Base-by-base conservation (phyloP, 2,888 invertebrate genomes). In the Eupithecia tripunctaria region DNA sequence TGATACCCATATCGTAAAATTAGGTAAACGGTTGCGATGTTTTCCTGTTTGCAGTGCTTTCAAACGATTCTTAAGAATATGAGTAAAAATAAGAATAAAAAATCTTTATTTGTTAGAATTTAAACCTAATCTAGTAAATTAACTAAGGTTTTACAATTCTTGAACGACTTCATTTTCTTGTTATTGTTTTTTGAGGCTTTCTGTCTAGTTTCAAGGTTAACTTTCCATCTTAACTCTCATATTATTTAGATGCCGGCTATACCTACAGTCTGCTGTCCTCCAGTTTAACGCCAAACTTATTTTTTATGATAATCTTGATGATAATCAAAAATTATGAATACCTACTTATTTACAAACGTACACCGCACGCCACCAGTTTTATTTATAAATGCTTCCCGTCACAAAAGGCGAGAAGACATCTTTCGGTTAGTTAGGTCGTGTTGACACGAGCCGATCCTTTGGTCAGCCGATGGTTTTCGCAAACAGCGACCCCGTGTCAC, bases 371-470 rank as follows among this genome's bases (percentile, higher is more conserved):
- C 21, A 51, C 10, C 3, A 3, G 21, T 21, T 51, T n/a, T 32
- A 29, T 32, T 62, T 36, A 25, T 25, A 27, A 56, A 67, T n/a
- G 32, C 67, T 51, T 67, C 60, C n/a, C 72, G 65, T 70, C 65
- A 72, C 75, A 70, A 70, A 68, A 82, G 71, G 82, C 81, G 83
- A 78, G 79, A 79, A 83, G 83, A 86, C 80, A 87, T 75, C 68
- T 70, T 76, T 85, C 89, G 92, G 93, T 94, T 93, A 92, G 93
- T 93, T 93, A 92, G 87, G 81, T 80, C 81, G 74, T 88, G 84
- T 91, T 88, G 89, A 83, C 87, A 82, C 79, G 86, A 83, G 79
- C 82, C 79, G 36, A 80, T 81, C 83, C 79, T 78, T 82, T 78
- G 93, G 92, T 89, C 93, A 92, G 86, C 87, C 86, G 84, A 92